Conservation (phyloP, 2,888 invertebrate genomes). For the Aspidapion aeneum region DNA sequence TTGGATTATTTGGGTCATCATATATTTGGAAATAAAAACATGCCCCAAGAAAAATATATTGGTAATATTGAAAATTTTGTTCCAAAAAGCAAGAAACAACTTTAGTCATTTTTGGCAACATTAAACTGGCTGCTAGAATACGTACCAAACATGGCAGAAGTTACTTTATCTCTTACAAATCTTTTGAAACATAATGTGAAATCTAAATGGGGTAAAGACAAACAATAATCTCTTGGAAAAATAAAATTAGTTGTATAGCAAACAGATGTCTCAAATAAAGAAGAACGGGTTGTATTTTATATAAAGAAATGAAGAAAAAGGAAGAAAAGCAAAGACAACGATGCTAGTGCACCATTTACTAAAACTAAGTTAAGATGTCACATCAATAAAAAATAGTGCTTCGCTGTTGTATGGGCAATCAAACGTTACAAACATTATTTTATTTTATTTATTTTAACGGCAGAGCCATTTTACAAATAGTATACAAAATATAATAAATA, state of each 20-base stretch:
- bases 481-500: too few species aligned
- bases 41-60: not conserved
- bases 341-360: not conserved
- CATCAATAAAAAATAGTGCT: constrained; percentile 9
- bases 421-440: constrained; percentile 2
- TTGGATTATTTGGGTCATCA: constrained; percentile 13
- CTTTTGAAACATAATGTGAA: too few species aligned
- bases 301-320: not conserved
- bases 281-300: constrained; percentile 4
- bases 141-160: not conserved
- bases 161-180: not conserved
- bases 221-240: not conserved
- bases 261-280: constrained; percentile 2
- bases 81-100: too few species aligned
- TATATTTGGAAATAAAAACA: not conserved
- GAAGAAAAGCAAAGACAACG: not conserved
- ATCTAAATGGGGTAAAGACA: not conserved
- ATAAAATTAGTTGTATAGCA: constrained; percentile 1
- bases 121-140: not conserved
- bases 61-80: not conserved
- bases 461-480: too few species aligned
- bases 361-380: not conserved
- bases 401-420: constrained; percentile 1
- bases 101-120: not conserved
- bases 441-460: too few species aligned